Evolutionary conservation across 2,888 invertebrate species (phyloP), one percentile per base, ranked within the genome.

Genomic region (Balanococcus diminutus): DNA sequence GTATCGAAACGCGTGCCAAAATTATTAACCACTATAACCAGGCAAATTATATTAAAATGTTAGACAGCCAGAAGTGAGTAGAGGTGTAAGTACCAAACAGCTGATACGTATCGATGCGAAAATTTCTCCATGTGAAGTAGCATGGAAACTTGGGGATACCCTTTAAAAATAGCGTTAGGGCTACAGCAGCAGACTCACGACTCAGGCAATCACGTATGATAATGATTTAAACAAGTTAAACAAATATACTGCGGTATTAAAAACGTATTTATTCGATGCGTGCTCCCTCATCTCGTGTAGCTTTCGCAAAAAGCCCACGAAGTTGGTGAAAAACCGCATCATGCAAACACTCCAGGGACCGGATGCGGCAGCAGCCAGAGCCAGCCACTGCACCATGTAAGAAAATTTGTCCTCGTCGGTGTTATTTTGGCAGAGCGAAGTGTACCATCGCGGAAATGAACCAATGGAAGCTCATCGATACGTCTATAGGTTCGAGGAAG

Each of bases 1-100:
- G 61, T 67, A 67, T 67, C 61, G 61, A 25, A 67, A 67, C 61
- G 61, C 61, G 61, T 67, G 61, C 61, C 61, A 67, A 67, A 25
- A 67, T 67, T 28, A 28, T 67, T 67, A 28, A 67, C 61, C 61
- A 67, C 14, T 14, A 28, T 67, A 28, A 67, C 61, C 61, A 67
- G 25, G 61, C 51, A 51, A 51, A 51, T 51, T 51, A 51, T 51
- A 51, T 51, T 51, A 51, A 51, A n/a, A 51, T 51, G 19, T 36
- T n/a, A 36, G 5, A 46, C 46, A 46, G 11, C 14, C 19, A 36
- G 5, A 8, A 6, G 5, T 36, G 4, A 36, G 4, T 36, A 36
- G 8, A 36, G 4, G 36, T 6, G 5, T 8, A 36, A 36, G 36
- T 8, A 36, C 19, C n/a, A 3, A 51, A 51, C 51, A 51, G 51